These are phyloP conservation scores for Allacma fusca DNA, from an alignment of 2,888 invertebrate species.

Conservation along the genomic window DNA sequence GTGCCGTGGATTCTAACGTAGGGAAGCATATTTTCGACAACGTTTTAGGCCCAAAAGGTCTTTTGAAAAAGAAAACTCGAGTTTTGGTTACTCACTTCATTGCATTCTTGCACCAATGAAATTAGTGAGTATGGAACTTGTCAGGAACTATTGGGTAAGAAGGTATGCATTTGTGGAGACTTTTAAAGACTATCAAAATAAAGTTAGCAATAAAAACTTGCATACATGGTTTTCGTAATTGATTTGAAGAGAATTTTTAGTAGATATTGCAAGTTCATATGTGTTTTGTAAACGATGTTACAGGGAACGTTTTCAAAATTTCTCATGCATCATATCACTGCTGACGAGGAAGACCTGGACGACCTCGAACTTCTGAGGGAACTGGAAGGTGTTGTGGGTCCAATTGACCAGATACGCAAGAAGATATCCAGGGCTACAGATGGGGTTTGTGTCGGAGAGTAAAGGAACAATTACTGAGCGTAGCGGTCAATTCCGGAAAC, in stretches of 20 bases:
- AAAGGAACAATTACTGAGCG: constrained; percentile 36
- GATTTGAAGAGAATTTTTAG: background rate
- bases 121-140: constrained; percentile 67
- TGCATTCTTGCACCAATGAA: constrained; percentile 80
- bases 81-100: constrained; percentile 95
- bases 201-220: too few relatives aligned
- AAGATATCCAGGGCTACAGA: constrained; percentile 1
- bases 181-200: too few relatives aligned
- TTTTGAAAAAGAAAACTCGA: constrained; percentile 71
- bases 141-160: constrained; percentile 66
- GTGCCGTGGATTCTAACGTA: constrained; percentile 68
- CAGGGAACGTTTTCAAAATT: constrained; percentile 78
- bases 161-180: too few relatives aligned
- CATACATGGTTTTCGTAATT: background rate
- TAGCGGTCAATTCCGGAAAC: constrained; percentile 24
- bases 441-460: constrained; percentile 30
- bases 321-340: constrained; percentile 70
- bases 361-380: constrained; percentile 54
- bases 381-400: constrained; percentile 49
- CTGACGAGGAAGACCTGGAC: constrained; percentile 62
- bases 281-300: too few relatives aligned
- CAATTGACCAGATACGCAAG: constrained; percentile 46
- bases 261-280: too few relatives aligned
- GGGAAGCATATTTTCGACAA: constrained; percentile 71
- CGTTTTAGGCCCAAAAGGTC: constrained; percentile 67